A percentile compares a stretch with the other conserved stretches of the same genome.
phyloP scores from a whole-genome alignment of 2,797 vertebrate genomes.

The Takifugu ocellatus region DNA sequence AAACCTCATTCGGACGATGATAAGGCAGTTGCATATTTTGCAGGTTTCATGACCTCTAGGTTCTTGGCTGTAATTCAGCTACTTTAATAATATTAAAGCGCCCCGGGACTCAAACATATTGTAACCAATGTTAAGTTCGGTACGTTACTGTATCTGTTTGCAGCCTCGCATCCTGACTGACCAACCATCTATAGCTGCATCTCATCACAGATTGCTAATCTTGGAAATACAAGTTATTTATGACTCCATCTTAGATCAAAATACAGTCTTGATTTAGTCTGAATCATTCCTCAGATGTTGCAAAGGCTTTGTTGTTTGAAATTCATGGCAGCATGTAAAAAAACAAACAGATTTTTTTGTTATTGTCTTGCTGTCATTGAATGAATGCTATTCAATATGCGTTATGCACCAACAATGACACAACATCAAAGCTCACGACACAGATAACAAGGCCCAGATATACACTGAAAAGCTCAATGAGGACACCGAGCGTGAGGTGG shows the following conservation, averaged over 20 bases:
- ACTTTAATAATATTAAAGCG: no score
- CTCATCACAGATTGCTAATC: neutral
- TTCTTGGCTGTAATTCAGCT: no score
- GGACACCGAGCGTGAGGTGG: constrained; percentile 12
- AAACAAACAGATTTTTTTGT: no score
- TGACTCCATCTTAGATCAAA: neutral
- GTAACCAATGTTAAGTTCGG: no score
- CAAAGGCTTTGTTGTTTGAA: neutral
- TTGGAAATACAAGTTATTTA: neutral
- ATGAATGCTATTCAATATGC: constrained; percentile 10
- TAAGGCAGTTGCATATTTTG: no score
- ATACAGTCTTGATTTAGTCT: neutral
- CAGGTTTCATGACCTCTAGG: no score
- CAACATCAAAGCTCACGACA: constrained; percentile 44
- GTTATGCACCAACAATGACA: constrained; percentile 24
- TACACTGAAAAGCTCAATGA: constrained; percentile 44
- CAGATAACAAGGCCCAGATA: constrained; percentile 54
- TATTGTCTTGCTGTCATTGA: constrained; percentile 8
- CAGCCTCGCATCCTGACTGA: no score
- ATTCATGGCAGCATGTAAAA: no score
- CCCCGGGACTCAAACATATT: no score
- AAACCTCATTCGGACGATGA: no score
- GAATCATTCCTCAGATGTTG: neutral
- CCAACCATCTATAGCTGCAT: no score
- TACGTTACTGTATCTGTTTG: no score